Conservation (phyloP, 2,113 vertebrate genomes). For the Macaca mulatta region DNA sequence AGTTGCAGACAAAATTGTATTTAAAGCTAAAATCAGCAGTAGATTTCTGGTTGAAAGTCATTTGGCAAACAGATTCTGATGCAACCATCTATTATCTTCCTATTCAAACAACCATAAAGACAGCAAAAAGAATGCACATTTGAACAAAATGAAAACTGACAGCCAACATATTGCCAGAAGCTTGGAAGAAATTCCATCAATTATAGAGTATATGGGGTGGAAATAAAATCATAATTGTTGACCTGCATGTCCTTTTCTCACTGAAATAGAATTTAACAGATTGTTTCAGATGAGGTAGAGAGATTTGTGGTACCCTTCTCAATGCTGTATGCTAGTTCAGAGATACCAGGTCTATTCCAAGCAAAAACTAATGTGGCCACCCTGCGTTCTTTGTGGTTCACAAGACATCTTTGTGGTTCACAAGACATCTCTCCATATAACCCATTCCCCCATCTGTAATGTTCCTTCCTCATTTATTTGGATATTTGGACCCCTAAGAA, state of each 20-base stretch:
- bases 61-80: background rate
- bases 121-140: background rate
- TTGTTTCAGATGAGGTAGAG: background rate
- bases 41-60: constrained; percentile 16
- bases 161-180: background rate
- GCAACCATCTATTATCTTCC: background rate
- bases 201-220: background rate
- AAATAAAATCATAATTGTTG: background rate
- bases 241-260: background rate
- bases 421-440: background rate
- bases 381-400: background rate
- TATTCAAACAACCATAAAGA: background rate
- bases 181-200: background rate
- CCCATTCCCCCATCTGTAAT: background rate
- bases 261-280: background rate
- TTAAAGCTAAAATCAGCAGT: background rate
- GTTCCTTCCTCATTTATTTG: background rate
- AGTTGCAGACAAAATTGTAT: background rate
- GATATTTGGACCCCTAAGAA: background rate
- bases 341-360: background rate
- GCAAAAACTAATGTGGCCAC: background rate
- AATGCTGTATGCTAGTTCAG: background rate
- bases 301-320: background rate
- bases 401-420: background rate
- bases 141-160: background rate